Evolutionary conservation across 1,140 invertebrate genomes (phyloP).

Genomic region (Akabosia matsudoensis): DNA sequence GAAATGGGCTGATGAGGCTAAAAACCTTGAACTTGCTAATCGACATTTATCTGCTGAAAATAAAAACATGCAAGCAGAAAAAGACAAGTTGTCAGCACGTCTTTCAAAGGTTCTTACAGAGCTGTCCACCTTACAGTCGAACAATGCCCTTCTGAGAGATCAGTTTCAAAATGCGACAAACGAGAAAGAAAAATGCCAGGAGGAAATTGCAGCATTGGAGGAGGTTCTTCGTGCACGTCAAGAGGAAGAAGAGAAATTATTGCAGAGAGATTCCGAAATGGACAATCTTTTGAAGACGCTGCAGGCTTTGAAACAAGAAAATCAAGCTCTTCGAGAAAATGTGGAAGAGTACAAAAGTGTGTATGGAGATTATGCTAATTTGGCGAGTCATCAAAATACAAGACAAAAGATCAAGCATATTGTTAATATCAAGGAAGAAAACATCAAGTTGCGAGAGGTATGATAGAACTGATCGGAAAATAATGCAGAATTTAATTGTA

Average conservation of each 20-base stretch:
- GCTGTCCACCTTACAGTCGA: too few species aligned
- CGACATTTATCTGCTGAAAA: not conserved
- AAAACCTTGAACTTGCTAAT: not conserved
- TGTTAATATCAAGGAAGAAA: slow-evolving; percentile 7
- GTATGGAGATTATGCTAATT: not conserved
- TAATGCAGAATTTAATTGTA: not conserved
- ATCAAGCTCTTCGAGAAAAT: not conserved
- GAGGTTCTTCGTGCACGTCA: not conserved
- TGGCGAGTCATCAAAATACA: not conserved
- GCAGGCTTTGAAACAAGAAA: not conserved
- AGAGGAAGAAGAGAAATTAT: not conserved
- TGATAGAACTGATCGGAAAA: not conserved
- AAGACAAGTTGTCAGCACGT: too few species aligned
- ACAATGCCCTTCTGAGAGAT: too few species aligned
- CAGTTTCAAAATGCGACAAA: not conserved
- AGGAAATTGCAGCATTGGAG: not conserved
- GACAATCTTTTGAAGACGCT: not conserved
- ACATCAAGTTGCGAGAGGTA: not conserved
- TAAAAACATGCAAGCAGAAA: too few species aligned
- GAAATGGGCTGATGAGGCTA: too few species aligned
- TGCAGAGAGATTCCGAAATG: not conserved
- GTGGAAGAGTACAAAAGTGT: not conserved
- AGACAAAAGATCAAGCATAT: not conserved
- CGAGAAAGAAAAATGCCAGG: not conserved
- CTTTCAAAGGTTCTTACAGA: too few species aligned